phyloP scores from a whole-genome alignment of 2,113 vertebrate genomes.

The Zosterops borbonicus region DNA sequence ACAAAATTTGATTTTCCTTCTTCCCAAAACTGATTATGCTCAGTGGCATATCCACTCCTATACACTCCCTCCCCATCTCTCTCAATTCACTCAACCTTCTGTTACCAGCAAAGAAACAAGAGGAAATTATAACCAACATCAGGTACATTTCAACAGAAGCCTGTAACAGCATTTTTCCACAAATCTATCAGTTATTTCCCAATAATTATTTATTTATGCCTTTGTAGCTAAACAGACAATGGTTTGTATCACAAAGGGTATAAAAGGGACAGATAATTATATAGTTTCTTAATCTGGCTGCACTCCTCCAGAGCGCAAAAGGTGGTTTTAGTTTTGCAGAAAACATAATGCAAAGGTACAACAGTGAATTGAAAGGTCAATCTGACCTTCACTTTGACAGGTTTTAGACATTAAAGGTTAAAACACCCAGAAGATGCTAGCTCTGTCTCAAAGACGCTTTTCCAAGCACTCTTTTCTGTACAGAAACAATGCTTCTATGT shows the following conservation, averaged over 20 bases:
- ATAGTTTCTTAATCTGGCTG: background rate
- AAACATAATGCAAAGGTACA: background rate
- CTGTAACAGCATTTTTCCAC: background rate
- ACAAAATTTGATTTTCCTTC: background rate
- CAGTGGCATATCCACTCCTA: background rate
- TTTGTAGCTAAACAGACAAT: background rate
- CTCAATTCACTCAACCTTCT: background rate
- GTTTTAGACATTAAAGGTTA: slow-evolving; percentile 26
- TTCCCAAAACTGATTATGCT: background rate
- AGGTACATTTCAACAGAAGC: background rate
- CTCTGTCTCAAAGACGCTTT: background rate
- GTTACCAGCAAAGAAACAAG: background rate
- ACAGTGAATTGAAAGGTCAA: background rate
- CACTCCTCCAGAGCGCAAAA: background rate
- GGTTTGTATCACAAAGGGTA: background rate
- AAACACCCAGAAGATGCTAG: background rate
- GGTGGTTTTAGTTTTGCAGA: background rate
- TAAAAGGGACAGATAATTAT: background rate
- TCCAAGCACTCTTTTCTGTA: background rate
- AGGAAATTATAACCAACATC: background rate
- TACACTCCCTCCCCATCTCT: background rate
- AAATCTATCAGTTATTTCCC: background rate
- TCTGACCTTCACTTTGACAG: slow-evolving; percentile 4
- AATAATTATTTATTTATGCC: background rate
- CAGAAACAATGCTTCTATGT: background rate